These are phyloP conservation scores for Lordiphosa collinella DNA, from an alignment of 1,140 invertebrate genomes.

Conservation along the genomic window DNA sequence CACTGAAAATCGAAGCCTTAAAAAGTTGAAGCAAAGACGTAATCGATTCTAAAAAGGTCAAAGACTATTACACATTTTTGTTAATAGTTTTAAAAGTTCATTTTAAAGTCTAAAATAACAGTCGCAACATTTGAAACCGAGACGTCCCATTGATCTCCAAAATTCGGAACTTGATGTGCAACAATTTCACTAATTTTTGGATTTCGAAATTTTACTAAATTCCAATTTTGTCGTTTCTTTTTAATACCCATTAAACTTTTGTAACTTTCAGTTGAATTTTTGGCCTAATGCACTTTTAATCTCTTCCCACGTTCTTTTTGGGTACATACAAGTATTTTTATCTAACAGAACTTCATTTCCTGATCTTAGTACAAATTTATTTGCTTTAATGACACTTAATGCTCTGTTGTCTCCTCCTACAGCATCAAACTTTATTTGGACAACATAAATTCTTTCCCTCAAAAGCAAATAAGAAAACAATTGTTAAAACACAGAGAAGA, in stretches of 20 bases:
- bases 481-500: slow-evolving; percentile 42
- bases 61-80: too few species aligned
- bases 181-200: too few species aligned
- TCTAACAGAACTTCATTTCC: slow-evolving; percentile 11
- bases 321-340: slow-evolving; percentile 3
- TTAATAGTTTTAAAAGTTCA: too few species aligned
- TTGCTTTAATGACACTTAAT: slow-evolving; percentile 71
- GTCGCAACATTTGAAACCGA: too few species aligned
- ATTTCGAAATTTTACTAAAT: background rate
- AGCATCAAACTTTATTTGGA: slow-evolving; percentile 47
- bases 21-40: too few species aligned
- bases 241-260: background rate
- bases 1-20: too few species aligned
- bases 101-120: too few species aligned
- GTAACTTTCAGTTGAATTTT: background rate
- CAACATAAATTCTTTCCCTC: background rate
- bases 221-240: background rate
- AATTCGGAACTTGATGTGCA: too few species aligned
- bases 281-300: slow-evolving; percentile 60
- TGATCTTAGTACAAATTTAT: slow-evolving; percentile 35
- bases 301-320: slow-evolving; percentile 33
- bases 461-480: slow-evolving; percentile 46
- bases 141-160: too few species aligned
- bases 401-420: slow-evolving; percentile 10
- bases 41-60: too few species aligned